Evolutionary conservation across 92 coral and sea anemone species (phyloP).

Genomic region (Blastomussa wellsi): DNA sequence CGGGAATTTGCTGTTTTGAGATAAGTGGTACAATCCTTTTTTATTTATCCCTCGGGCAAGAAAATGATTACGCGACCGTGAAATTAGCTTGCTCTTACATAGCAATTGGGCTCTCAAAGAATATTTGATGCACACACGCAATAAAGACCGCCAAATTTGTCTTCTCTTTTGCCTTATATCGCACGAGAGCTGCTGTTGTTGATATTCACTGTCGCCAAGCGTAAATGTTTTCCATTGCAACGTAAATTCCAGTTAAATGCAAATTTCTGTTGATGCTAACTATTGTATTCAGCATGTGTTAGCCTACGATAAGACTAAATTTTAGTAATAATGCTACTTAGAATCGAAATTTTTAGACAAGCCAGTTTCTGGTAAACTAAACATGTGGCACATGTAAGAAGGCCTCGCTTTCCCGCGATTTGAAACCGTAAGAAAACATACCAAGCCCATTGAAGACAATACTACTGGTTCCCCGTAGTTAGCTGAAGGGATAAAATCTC

Average conservation of each 20-base stretch:
- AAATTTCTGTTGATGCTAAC: not conserved
- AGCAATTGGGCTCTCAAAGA: too few relatives aligned
- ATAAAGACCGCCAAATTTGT: too few relatives aligned
- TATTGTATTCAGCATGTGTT: not conserved
- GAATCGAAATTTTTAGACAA: not conserved
- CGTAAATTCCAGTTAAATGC: not conserved
- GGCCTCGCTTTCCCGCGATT: not conserved
- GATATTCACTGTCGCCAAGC: not conserved
- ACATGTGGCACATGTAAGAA: not conserved
- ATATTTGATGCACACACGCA: too few relatives aligned
- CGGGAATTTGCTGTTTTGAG: too few relatives aligned
- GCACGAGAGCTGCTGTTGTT: not conserved
- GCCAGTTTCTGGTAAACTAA: not conserved
- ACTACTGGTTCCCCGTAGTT: not conserved
- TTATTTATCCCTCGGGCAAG: too few relatives aligned
- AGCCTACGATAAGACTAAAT: not conserved
- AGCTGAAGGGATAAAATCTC: not conserved
- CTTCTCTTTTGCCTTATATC: too few relatives aligned
- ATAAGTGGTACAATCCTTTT: too few relatives aligned
- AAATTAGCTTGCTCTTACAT: too few relatives aligned
- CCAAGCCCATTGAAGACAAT: not conserved
- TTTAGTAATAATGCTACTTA: not conserved
- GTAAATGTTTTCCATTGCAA: not conserved
- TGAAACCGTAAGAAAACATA: not conserved
- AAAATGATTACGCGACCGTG: too few relatives aligned